Conservation (phyloP, 2,113 vertebrate species). For the Butorides virescens region DNA sequence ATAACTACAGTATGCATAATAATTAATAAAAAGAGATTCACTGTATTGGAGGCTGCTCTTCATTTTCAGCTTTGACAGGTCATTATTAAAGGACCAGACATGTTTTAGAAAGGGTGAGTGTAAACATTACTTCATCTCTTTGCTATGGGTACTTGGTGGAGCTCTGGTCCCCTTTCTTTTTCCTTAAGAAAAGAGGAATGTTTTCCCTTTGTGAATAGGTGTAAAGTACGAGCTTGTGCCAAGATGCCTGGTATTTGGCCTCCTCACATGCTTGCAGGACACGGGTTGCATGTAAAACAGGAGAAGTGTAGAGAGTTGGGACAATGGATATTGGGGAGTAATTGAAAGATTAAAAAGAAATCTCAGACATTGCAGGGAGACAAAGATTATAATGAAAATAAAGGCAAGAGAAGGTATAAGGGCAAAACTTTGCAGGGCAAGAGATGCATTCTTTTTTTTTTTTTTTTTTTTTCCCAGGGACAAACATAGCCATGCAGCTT, state of each 20-base stretch:
- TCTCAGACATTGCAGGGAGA: neutral
- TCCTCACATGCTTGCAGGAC: conserved; percentile 26
- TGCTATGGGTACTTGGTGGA: conserved; percentile 41
- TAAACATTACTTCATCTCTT: conserved; percentile 65
- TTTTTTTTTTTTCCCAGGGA: neutral
- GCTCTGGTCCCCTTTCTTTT: conserved; percentile 11
- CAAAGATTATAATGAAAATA: conserved; percentile 18
- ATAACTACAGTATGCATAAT: neutral
- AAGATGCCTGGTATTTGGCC: conserved; percentile 64
- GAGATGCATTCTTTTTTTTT: neutral
- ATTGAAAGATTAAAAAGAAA: conserved; percentile 44
- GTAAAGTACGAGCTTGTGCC: conserved; percentile 52
- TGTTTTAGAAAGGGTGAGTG: conserved; percentile 35
- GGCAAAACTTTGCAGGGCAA: neutral
- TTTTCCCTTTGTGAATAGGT: conserved; percentile 64
- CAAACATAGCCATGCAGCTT: neutral
- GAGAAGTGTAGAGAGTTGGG: neutral
- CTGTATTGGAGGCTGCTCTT: neutral
- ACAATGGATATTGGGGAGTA: conserved; percentile 31
- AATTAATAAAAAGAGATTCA: neutral
- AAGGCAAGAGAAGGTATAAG: neutral
- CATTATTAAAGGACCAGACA: conserved; percentile 43
- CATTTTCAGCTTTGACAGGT: conserved; percentile 25
- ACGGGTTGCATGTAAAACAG: conserved; percentile 61
- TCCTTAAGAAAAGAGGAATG: conserved; percentile 40